Evolutionary conservation across 2,888 invertebrate genomes (phyloP).

Genomic region (Agrypnus murinus): DNA sequence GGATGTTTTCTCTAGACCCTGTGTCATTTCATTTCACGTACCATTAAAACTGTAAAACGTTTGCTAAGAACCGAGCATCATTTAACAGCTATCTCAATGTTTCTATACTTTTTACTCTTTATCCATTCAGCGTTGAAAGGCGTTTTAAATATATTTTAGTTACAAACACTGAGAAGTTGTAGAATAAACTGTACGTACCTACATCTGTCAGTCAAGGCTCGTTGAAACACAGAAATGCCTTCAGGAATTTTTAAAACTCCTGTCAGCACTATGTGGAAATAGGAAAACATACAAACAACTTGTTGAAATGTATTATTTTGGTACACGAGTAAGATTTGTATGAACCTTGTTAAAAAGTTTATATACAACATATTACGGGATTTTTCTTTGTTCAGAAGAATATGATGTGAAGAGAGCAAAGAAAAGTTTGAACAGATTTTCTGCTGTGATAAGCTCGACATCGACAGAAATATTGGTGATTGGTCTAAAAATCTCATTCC

Average conservation of each 20-base stretch:
- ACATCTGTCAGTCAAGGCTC: slow-evolving; percentile 17
- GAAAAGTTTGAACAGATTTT: too few relatives aligned
- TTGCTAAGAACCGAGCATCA: not conserved
- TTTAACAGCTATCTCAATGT: too few relatives aligned
- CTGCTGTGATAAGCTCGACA: not conserved
- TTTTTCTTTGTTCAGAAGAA: too few relatives aligned
- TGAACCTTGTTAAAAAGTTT: too few relatives aligned
- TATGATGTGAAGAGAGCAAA: too few relatives aligned
- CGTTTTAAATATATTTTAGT: not conserved
- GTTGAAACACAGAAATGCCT: slow-evolving; percentile 8
- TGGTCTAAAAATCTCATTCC: slow-evolving; percentile 2
- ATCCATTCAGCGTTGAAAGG: not conserved
- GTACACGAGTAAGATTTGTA: too few relatives aligned
- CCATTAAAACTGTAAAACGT: not conserved
- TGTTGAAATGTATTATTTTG: too few relatives aligned
- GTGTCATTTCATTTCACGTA: not conserved
- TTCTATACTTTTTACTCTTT: not conserved
- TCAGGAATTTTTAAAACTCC: slow-evolving; percentile 4
- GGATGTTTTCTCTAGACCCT: too few relatives aligned
- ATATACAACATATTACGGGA: too few relatives aligned
- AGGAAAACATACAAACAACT: too few relatives aligned
- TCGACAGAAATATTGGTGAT: slow-evolving; percentile 16
- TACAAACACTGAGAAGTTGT: slow-evolving; percentile 1
- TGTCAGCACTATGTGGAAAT: not conserved
- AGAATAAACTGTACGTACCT: slow-evolving; percentile 6